Conservation (phyloP, 2,113 vertebrate species). For the Dendropsophus ebraccatus region DNA sequence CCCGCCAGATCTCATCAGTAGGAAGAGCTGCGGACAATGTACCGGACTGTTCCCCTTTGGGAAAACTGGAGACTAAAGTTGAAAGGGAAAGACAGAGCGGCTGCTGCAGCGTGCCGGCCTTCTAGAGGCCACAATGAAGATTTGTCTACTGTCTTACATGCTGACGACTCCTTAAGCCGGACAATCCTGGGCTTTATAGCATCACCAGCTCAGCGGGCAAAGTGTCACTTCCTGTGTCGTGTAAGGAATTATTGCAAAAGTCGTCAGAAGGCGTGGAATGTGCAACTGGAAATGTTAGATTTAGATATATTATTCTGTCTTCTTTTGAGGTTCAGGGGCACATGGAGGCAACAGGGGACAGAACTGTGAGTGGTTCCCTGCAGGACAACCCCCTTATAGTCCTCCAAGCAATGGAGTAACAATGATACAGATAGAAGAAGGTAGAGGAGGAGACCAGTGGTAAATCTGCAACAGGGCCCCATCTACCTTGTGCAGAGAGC, state of each 20-base stretch:
- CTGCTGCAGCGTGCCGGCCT: conserved; percentile 25
- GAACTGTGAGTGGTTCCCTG: no score
- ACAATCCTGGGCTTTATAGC: conserved; percentile 45
- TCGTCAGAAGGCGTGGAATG: background rate
- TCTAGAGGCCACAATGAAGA: conserved; percentile 44
- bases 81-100: conserved; percentile 42
- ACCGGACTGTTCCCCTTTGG: conserved; percentile 48
- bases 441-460: no score
- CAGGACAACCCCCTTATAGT: no score
- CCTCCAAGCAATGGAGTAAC: no score
- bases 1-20: conserved; percentile 40
- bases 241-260: background rate
- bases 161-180: conserved; percentile 21
- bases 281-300: background rate
- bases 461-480: no score
- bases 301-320: no score
- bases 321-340: no score
- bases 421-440: no score
- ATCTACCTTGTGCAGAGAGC: no score
- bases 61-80: conserved; percentile 48
- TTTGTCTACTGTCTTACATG: conserved; percentile 34
- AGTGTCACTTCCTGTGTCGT: conserved; percentile 31
- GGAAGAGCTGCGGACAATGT: conserved; percentile 43
- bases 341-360: no score
- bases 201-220: background rate